Percentiles rank a stretch among this genome's conserved stretches.
phyloP scores from a whole-genome alignment of 2,888 invertebrate genomes.

The Hirtodrosophila trivittata region DNA sequence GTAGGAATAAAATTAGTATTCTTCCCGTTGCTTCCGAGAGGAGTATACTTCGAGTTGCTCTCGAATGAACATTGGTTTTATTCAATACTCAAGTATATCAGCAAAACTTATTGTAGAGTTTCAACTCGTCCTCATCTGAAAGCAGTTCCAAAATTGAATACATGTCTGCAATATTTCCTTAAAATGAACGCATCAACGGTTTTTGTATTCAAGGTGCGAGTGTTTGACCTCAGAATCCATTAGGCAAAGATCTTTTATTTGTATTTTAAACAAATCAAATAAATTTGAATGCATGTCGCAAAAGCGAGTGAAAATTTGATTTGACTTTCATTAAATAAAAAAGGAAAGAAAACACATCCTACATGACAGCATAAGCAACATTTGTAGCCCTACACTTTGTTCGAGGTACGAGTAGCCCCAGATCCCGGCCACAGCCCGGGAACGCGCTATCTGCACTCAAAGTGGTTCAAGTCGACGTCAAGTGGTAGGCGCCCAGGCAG shows the following conservation, averaged over 20 bases:
- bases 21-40: too few relatives aligned
- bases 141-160: too few relatives aligned
- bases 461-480: conserved; percentile 40
- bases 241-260: neutral
- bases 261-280: conserved; percentile 7
- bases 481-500: conserved; percentile 57
- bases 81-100: too few relatives aligned
- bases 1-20: too few relatives aligned
- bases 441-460: conserved; percentile 45
- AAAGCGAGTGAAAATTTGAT: conserved; percentile 49
- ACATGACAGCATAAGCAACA: neutral
- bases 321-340: conserved; percentile 52
- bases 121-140: too few relatives aligned
- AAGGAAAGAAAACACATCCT: neutral
- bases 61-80: too few relatives aligned
- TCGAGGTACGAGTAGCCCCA: too few relatives aligned
- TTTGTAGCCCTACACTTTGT: neutral
- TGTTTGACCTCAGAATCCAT: too few relatives aligned
- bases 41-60: too few relatives aligned
- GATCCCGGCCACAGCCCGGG: neutral
- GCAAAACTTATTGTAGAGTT: too few relatives aligned
- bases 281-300: conserved; percentile 44
- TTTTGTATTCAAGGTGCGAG: conserved; percentile 1
- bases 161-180: too few relatives aligned
- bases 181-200: neutral